Evolutionary conservation across 2,797 vertebrate species (phyloP).

Genomic region (Cetoscarus ocellatus): DNA sequence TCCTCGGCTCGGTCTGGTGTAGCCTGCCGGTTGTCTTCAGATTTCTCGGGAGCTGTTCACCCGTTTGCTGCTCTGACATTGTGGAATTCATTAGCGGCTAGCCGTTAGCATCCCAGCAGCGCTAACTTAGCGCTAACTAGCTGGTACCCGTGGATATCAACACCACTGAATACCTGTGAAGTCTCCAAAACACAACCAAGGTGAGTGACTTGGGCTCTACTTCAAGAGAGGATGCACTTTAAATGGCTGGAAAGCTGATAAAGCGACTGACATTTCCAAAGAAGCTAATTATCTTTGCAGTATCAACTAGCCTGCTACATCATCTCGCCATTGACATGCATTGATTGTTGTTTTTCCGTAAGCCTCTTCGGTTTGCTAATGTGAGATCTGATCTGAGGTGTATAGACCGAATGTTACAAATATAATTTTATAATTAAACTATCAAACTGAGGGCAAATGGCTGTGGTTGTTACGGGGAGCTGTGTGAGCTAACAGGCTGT

Average conservation of each 20-base stretch:
- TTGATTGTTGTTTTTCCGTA: slow-evolving; percentile 47
- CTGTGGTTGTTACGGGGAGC: background rate
- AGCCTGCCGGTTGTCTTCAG: slow-evolving; percentile 7
- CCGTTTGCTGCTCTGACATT: slow-evolving; percentile 67
- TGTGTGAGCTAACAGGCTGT: slow-evolving; percentile 4
- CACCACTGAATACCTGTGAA: slow-evolving; percentile 35
- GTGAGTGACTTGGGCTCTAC: slow-evolving; percentile 36
- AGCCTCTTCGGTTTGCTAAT: background rate
- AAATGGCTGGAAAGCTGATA: accelerated
- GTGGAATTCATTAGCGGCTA: slow-evolving; percentile 70
- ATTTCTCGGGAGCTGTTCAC: background rate
- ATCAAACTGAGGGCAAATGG: background rate
- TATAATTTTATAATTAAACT: background rate
- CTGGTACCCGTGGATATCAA: slow-evolving; percentile 54
- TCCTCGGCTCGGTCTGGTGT: slow-evolving; percentile 9
- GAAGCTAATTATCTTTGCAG: slow-evolving; percentile 31
- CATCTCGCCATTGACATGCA: slow-evolving; percentile 51
- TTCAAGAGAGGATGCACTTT: too few species aligned
- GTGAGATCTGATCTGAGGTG: slow-evolving; percentile 1
- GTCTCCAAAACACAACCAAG: slow-evolving; percentile 41
- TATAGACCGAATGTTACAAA: background rate
- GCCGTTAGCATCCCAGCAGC: slow-evolving; percentile 57
- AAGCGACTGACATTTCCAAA: slow-evolving; percentile 6
- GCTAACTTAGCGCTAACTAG: slow-evolving; percentile 64
- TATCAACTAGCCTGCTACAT: slow-evolving; percentile 46